Conservation (phyloP, 2,797 vertebrate species). For the Aphelocoma californica region DNA sequence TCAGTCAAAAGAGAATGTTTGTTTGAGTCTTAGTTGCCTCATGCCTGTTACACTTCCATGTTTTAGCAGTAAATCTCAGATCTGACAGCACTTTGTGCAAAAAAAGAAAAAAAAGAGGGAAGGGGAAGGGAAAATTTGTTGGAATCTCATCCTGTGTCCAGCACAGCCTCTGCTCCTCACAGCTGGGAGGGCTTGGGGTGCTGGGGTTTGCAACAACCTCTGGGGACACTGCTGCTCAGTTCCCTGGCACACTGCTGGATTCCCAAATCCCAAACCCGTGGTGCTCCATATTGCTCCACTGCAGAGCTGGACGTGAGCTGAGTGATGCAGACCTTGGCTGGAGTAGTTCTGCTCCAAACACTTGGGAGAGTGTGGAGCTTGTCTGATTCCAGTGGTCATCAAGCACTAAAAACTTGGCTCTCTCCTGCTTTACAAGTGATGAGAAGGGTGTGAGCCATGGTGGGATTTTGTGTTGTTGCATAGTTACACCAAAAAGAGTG, state of each 20-base stretch:
- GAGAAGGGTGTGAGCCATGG: neutral
- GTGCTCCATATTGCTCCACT: accelerated
- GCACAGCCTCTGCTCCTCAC: neutral
- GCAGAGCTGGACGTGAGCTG: neutral
- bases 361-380: neutral
- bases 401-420: neutral
- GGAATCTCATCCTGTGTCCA: neutral
- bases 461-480: neutral
- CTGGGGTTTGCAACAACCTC: neutral
- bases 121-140: neutral
- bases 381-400: neutral
- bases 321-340: neutral
- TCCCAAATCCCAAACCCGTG: neutral
- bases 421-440: neutral
- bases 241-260: neutral
- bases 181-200: neutral
- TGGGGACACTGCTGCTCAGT: neutral
- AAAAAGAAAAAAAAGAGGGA: neutral
- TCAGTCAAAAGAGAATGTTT: neutral
- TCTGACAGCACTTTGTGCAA: neutral
- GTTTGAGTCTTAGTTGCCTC: neutral
- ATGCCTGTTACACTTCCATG: neutral
- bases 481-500: neutral
- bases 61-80: neutral
- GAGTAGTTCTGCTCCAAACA: neutral